phyloP scores from a whole-genome alignment of 2,113 vertebrate genomes.

The Nipponia nippon region DNA sequence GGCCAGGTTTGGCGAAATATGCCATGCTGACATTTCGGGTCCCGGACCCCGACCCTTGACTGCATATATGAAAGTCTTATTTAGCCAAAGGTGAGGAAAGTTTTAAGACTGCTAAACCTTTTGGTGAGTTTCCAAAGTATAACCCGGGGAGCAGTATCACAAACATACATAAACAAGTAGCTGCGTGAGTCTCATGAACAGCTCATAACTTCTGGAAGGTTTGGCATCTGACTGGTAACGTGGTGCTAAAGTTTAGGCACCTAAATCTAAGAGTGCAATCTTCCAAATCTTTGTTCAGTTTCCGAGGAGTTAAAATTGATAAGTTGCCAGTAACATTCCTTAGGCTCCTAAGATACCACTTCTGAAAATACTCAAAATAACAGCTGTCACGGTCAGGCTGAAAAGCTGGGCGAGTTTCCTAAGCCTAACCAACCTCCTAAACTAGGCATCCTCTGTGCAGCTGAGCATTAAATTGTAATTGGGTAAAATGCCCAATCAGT shows the following conservation, averaged over 20 bases:
- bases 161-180: constrained; percentile 12
- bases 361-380: neutral
- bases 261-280: neutral
- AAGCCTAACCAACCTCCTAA: neutral
- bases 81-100: constrained; percentile 25
- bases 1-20: neutral
- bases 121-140: neutral
- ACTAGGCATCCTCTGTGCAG: neutral
- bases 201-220: neutral
- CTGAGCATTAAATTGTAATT: neutral
- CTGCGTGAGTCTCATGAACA: neutral
- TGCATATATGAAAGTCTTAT: neutral
- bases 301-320: neutral
- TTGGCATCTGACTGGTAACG: neutral
- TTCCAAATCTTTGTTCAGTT: neutral
- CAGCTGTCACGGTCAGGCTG: neutral
- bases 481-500: neutral
- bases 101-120: constrained; percentile 16
- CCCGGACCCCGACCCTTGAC: neutral
- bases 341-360: neutral
- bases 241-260: neutral
- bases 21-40: neutral
- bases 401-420: neutral
- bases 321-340: neutral
- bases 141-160: neutral